Evolutionary conservation across 2,113 vertebrate species (phyloP).

Genomic region (Hypanus sabinus): DNA sequence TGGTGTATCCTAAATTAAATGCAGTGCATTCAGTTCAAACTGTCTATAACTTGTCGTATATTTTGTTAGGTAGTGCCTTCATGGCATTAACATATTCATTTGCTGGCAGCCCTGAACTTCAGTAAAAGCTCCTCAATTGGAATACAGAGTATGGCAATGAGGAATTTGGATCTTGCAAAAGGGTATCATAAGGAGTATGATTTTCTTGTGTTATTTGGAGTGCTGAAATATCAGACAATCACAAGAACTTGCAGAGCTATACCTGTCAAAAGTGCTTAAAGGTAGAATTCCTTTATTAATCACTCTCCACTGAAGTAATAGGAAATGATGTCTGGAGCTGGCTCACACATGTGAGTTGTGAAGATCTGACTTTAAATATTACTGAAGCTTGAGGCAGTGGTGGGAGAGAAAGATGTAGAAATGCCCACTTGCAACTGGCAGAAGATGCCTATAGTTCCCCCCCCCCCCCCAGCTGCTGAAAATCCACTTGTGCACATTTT

Average conservation of each 20-base stretch:
- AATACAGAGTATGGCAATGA: background rate
- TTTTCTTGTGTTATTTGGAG: background rate
- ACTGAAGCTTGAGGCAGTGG: no score
- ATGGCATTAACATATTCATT: background rate
- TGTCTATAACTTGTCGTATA: no score
- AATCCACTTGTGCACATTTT: no score
- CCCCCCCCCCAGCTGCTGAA: no score
- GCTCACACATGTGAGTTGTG: background rate
- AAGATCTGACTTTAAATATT: no score
- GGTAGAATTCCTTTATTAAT: background rate
- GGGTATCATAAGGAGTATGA: background rate
- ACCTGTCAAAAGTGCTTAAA: background rate
- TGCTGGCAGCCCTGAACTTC: background rate
- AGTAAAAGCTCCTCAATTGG: background rate
- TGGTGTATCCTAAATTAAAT: background rate
- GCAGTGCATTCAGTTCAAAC: background rate
- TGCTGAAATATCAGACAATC: background rate
- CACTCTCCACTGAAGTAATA: background rate
- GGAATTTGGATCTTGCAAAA: background rate
- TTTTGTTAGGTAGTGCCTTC: background rate
- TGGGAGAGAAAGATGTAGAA: no score
- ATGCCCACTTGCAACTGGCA: no score
- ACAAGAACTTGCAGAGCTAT: background rate
- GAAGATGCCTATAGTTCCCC: no score
- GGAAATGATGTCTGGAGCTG: background rate